Evolutionary conservation across 2,797 vertebrate species (phyloP).

Genomic region (Orestias chungarensis): DNA sequence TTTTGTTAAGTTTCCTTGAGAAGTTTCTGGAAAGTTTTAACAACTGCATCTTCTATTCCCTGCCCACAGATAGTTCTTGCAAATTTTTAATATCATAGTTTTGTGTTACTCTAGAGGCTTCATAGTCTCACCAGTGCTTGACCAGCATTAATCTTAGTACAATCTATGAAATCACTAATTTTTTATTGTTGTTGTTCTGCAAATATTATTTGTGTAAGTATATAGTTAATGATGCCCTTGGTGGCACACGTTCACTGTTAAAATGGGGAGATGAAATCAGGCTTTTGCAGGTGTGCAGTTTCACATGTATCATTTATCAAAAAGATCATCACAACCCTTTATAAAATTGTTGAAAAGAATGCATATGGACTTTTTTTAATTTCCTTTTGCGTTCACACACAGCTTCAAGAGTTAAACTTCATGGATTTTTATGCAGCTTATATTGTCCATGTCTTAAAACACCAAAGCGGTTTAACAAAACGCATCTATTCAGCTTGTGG

Average conservation of each 20-base stretch:
- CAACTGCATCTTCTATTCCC: too few relatives aligned
- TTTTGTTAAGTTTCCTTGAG: background rate
- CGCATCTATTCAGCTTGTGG: background rate
- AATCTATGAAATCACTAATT: background rate
- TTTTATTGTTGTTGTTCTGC: too few relatives aligned
- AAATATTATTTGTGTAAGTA: too few relatives aligned
- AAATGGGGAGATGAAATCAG: too few relatives aligned
- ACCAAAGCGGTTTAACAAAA: background rate
- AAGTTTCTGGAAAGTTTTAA: background rate
- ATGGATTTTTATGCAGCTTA: background rate
- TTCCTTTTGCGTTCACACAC: background rate
- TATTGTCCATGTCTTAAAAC: background rate
- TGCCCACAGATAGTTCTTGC: too few relatives aligned
- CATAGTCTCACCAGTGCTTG: conserved; percentile 40
- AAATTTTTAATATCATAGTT: background rate
- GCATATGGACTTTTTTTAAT: background rate
- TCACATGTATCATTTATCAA: too few relatives aligned
- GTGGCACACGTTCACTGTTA: too few relatives aligned
- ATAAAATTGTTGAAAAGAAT: background rate
- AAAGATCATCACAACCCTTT: background rate
- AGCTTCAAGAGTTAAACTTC: background rate
- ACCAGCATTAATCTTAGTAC: background rate
- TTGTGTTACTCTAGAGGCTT: conserved; percentile 17
- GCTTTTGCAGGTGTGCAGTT: too few relatives aligned
- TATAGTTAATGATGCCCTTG: too few relatives aligned